Percentiles rank a stretch among this genome's conserved stretches.
Conservation (phyloP, 2,888 invertebrate species). For the Sarcophaga variegata region DNA sequence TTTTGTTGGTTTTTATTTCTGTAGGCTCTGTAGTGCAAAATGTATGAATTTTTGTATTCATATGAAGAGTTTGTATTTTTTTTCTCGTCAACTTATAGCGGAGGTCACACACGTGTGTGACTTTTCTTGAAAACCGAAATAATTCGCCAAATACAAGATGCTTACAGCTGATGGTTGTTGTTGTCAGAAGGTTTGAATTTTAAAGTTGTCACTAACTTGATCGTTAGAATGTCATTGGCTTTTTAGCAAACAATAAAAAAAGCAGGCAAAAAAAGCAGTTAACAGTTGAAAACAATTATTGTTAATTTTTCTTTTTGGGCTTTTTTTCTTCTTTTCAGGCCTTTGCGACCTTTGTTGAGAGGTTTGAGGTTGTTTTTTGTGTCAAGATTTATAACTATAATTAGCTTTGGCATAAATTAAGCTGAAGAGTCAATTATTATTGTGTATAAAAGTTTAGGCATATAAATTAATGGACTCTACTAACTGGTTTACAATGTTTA, state of each 20-base stretch:
- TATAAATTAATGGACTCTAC: background rate
- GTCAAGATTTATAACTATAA: background rate
- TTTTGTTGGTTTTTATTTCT: background rate
- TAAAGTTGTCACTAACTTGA: constrained; percentile 27
- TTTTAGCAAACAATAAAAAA: background rate
- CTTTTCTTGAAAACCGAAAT: constrained; percentile 40
- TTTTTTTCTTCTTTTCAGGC: background rate
- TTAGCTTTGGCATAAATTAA: background rate
- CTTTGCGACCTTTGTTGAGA: background rate
- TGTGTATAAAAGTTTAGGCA: background rate
- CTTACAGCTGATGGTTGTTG: background rate
- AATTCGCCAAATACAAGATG: background rate
- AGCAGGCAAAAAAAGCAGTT: background rate
- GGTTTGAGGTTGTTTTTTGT: background rate
- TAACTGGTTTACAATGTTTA: background rate
- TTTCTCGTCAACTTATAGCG: constrained; percentile 29
- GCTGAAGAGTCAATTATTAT: background rate
- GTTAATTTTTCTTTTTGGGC: background rate
- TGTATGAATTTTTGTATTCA: constrained; percentile 16
- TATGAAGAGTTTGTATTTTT: background rate
- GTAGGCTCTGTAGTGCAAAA: background rate
- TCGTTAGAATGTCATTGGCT: constrained; percentile 47
- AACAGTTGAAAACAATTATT: constrained; percentile 10
- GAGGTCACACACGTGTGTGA: constrained; percentile 67
- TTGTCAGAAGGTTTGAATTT: constrained; percentile 15